Evolutionary conservation across 2,888 invertebrate species (phyloP).

Genomic region (Nycteola revayana): DNA sequence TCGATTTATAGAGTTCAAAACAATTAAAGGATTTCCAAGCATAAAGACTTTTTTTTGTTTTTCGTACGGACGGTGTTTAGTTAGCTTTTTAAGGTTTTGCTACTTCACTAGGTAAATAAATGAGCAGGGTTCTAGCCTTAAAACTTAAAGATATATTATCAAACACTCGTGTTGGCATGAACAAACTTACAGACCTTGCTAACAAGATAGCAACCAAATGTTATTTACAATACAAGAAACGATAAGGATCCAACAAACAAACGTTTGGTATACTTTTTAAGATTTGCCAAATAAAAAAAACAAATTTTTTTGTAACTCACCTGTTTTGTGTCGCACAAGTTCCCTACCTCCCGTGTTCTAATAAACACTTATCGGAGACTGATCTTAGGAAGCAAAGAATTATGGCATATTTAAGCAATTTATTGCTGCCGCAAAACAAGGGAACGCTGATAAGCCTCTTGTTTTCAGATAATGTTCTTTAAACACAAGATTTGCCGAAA

Average conservation of each 20-base stretch:
- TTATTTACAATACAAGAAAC: slow-evolving; percentile 69
- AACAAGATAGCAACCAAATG: slow-evolving; percentile 59
- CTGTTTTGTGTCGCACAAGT: slow-evolving; percentile 60
- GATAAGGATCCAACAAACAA: slow-evolving; percentile 62
- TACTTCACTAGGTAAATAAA: slow-evolving; percentile 21
- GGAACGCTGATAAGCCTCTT: slow-evolving; percentile 64
- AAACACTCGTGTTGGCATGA: slow-evolving; percentile 20
- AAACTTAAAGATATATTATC: slow-evolving; percentile 24
- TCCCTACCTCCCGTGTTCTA: slow-evolving; percentile 72
- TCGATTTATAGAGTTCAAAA: too few relatives aligned
- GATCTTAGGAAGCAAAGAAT: slow-evolving; percentile 75
- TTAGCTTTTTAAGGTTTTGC: too few relatives aligned
- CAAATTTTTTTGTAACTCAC: slow-evolving; percentile 53
- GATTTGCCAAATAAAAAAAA: slow-evolving; percentile 53
- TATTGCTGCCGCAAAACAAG: slow-evolving; percentile 72
- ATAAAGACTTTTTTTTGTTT: too few relatives aligned
- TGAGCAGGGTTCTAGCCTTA: slow-evolving; percentile 31
- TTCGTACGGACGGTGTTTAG: too few relatives aligned
- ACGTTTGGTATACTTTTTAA: slow-evolving; percentile 53
- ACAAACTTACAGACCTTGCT: slow-evolving; percentile 50
- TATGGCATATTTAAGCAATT: slow-evolving; percentile 78
- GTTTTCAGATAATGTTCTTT: slow-evolving; percentile 64
- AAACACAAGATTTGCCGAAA: slow-evolving; percentile 50
- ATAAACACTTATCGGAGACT: slow-evolving; percentile 67
- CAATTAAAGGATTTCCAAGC: too few relatives aligned